Evolutionary conservation across 1,140 invertebrate species (phyloP).

Genomic region (Drosophila subobscura): DNA sequence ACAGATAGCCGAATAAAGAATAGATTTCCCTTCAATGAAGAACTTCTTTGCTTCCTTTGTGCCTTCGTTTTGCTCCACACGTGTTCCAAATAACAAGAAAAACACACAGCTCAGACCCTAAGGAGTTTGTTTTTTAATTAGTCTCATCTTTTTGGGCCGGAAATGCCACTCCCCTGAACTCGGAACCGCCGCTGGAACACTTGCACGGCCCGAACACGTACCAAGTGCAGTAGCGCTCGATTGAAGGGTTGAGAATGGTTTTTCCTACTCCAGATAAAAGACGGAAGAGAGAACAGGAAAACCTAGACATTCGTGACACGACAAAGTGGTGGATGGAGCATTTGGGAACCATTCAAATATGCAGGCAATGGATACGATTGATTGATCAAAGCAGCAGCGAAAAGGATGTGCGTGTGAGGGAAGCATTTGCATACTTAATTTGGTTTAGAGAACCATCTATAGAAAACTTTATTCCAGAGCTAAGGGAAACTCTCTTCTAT

Average conservation of each 20-base stretch:
- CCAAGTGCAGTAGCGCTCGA: slow-evolving; percentile 21
- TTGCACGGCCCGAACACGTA: slow-evolving; percentile 61
- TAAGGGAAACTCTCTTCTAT: not conserved
- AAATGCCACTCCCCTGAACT: slow-evolving; percentile 47
- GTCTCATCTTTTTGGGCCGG: slow-evolving; percentile 58
- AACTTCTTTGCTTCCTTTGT: slow-evolving; percentile 8
- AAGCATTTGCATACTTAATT: slow-evolving; percentile 59
- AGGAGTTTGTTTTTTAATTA: slow-evolving; percentile 62
- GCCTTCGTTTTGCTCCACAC: slow-evolving; percentile 78
- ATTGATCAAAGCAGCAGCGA: slow-evolving; percentile 57
- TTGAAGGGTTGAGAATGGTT: slow-evolving; percentile 31
- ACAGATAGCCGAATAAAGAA: too few species aligned
- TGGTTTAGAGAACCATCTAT: not conserved
- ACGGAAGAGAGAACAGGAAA: slow-evolving; percentile 45
- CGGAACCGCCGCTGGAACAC: slow-evolving; percentile 40
- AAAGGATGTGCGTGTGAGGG: slow-evolving; percentile 65
- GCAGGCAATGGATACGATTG: slow-evolving; percentile 16
- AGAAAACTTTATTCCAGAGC: not conserved
- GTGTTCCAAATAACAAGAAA: slow-evolving; percentile 60
- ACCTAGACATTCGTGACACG: slow-evolving; percentile 50
- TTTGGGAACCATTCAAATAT: slow-evolving; percentile 26
- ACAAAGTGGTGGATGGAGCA: slow-evolving; percentile 61
- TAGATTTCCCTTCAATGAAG: slow-evolving; percentile 20
- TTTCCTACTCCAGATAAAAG: slow-evolving; percentile 48
- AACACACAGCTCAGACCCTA: slow-evolving; percentile 32